Evolutionary conservation across 2,888 invertebrate genomes (phyloP).

Genomic region (Drosophila borborema): DNA sequence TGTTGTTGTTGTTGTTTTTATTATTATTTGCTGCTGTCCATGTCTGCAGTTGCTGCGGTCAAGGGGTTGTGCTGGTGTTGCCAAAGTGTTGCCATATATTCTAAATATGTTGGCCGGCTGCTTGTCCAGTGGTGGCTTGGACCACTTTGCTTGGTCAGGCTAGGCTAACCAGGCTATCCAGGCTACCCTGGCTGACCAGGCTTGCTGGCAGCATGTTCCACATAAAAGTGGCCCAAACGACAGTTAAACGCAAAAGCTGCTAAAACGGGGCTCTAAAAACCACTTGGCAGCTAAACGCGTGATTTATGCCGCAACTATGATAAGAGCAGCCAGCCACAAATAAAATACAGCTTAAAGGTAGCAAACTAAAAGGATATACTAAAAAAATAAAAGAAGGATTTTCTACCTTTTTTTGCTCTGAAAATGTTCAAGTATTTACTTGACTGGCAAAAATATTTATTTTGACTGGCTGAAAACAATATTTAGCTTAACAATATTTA

Average conservation of each 20-base stretch:
- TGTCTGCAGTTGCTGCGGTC: constrained; percentile 72
- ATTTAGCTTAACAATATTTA: background rate
- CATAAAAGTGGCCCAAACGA: constrained; percentile 64
- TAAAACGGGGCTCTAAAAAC: constrained; percentile 59
- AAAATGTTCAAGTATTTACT: too few relatives aligned
- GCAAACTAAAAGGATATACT: background rate
- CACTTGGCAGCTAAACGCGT: constrained; percentile 81
- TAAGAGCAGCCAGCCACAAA: constrained; percentile 60
- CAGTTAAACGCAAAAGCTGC: constrained; percentile 72
- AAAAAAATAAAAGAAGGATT: background rate
- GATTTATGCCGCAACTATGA: constrained; percentile 73
- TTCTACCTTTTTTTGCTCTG: background rate
- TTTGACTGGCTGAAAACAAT: background rate
- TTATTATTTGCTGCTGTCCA: constrained; percentile 12
- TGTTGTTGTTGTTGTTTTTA: constrained; percentile 8
- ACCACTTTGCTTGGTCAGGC: constrained; percentile 19
- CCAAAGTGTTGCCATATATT: constrained; percentile 82
- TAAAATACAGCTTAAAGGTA: constrained; percentile 13
- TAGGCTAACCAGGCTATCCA: background rate
- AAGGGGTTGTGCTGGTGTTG: constrained; percentile 76
- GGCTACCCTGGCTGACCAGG: background rate
- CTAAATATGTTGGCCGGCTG: constrained; percentile 74
- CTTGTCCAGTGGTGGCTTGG: constrained; percentile 51
- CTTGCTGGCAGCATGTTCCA: constrained; percentile 14
- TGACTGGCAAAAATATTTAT: background rate